Evolutionary conservation across 2,113 vertebrate species (phyloP).

Genomic region (Steatornis caripensis): DNA sequence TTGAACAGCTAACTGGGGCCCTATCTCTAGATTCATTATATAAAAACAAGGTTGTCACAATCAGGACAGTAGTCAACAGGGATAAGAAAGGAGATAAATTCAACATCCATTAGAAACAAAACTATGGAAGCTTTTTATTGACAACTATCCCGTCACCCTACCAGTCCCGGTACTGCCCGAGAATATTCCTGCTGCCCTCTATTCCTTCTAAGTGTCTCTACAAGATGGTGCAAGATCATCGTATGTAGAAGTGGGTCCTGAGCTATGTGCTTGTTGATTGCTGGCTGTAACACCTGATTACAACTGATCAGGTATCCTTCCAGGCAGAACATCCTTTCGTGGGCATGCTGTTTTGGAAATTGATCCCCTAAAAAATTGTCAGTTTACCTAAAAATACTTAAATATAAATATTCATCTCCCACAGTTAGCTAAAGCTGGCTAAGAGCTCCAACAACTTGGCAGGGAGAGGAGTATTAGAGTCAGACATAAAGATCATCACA

Average conservation of each 20-base stretch:
- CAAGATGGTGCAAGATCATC: background rate
- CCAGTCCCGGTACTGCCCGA: no score
- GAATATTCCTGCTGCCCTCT: background rate
- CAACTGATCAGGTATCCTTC: background rate
- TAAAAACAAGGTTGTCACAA: background rate
- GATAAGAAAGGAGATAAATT: background rate
- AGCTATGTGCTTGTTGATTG: background rate
- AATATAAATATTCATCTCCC: background rate
- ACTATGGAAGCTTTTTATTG: background rate
- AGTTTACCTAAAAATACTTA: background rate
- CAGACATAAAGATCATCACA: background rate
- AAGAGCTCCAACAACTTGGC: background rate
- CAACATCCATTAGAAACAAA: background rate
- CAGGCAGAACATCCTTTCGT: background rate
- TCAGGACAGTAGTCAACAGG: background rate
- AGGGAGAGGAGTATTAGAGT: background rate
- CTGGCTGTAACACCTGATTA: background rate
- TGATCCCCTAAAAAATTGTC: fast-evolving
- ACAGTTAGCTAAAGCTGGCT: background rate
- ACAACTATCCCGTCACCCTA: background rate
- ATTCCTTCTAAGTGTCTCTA: background rate
- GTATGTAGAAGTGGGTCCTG: background rate
- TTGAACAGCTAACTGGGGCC: background rate
- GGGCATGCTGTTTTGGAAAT: background rate
- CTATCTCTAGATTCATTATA: background rate